These are phyloP conservation scores for Andrena praecox DNA, from an alignment of 2,888 invertebrate species.

Conservation along the genomic window DNA sequence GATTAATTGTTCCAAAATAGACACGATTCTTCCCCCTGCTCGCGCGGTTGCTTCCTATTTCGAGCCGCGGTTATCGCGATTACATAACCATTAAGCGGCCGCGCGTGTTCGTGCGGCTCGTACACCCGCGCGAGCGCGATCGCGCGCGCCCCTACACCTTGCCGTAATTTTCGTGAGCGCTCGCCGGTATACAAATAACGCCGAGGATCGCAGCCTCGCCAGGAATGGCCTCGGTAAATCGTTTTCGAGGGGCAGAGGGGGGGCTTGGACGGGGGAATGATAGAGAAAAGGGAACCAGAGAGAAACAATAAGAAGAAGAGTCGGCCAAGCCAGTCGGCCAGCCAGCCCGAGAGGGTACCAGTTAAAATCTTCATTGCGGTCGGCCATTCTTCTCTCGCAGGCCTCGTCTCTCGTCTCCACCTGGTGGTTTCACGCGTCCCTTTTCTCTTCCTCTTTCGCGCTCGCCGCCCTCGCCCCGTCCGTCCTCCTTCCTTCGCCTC, in stretches of 20 bases:
- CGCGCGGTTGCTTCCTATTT: slow-evolving; percentile 51
- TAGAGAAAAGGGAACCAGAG: slow-evolving; percentile 41
- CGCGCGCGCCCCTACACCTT: slow-evolving; percentile 28
- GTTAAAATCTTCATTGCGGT: slow-evolving; percentile 84
- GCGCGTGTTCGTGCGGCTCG: not conserved
- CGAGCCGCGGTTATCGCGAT: slow-evolving; percentile 51
- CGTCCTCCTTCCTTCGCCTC: not conserved
- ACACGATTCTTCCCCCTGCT: slow-evolving; percentile 46
- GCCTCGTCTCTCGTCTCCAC: slow-evolving; percentile 69
- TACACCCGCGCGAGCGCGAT: not conserved
- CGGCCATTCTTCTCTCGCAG: slow-evolving; percentile 80
- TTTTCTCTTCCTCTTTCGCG: slow-evolving; percentile 35
- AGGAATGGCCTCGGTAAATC: slow-evolving; percentile 69
- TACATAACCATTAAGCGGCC: slow-evolving; percentile 47
- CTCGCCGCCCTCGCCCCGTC: slow-evolving; percentile 4
- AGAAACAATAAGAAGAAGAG: slow-evolving; percentile 70
- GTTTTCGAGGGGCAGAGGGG: slow-evolving; percentile 53
- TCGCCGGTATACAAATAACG: slow-evolving; percentile 63
- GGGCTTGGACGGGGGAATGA: slow-evolving; percentile 8
- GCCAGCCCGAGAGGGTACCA: slow-evolving; percentile 74
- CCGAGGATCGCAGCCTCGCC: slow-evolving; percentile 49
- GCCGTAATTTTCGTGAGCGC: slow-evolving; percentile 55
- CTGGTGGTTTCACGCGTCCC: slow-evolving; percentile 59
- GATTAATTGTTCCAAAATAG: slow-evolving; percentile 60
- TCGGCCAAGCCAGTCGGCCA: slow-evolving; percentile 40